Evolutionary conservation across 2,888 invertebrate genomes (phyloP).

Genomic region (Pheosia gnoma): DNA sequence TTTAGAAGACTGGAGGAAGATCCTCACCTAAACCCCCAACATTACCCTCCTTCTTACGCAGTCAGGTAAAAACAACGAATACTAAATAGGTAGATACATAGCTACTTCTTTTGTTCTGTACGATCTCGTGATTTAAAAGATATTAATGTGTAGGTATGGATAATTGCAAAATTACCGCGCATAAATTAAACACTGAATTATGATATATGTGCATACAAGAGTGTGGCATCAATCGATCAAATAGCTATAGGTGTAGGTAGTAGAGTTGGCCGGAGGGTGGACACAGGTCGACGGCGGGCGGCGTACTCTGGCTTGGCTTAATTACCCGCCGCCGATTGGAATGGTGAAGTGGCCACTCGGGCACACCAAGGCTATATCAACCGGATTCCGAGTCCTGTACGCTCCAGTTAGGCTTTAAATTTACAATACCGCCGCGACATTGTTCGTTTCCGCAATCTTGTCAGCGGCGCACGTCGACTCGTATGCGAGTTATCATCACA

Average conservation of each 20-base stretch:
- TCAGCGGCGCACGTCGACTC: slow-evolving; percentile 18
- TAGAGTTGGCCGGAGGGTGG: slow-evolving; percentile 45
- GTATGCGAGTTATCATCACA: slow-evolving; percentile 18
- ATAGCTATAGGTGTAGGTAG: slow-evolving; percentile 34
- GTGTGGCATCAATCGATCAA: slow-evolving; percentile 34
- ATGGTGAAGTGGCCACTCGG: slow-evolving; percentile 79
- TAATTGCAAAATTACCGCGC: slow-evolving; percentile 8
- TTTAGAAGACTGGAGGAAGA: slow-evolving; percentile 35
- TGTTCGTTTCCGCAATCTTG: slow-evolving; percentile 69
- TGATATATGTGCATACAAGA: slow-evolving; percentile 17
- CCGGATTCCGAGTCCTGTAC: slow-evolving; percentile 79
- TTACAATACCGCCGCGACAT: slow-evolving; percentile 53
- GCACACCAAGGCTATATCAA: slow-evolving; percentile 77
- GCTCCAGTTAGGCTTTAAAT: slow-evolving; percentile 78
- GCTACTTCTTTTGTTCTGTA: slow-evolving; percentile 5
- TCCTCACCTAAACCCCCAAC: slow-evolving; percentile 1
- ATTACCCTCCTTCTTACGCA: neutral
- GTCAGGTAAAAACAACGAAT: neutral
- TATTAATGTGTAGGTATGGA: neutral
- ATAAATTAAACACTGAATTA: slow-evolving; percentile 19
- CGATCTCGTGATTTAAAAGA: neutral
- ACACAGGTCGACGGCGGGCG: slow-evolving; percentile 58
- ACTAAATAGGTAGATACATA: neutral
- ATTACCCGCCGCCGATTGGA: slow-evolving; percentile 77
- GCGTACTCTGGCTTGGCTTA: slow-evolving; percentile 61